Evolutionary conservation across 2,888 invertebrate genomes (phyloP).

Genomic region (Leptinotarsa rubiginosa): DNA sequence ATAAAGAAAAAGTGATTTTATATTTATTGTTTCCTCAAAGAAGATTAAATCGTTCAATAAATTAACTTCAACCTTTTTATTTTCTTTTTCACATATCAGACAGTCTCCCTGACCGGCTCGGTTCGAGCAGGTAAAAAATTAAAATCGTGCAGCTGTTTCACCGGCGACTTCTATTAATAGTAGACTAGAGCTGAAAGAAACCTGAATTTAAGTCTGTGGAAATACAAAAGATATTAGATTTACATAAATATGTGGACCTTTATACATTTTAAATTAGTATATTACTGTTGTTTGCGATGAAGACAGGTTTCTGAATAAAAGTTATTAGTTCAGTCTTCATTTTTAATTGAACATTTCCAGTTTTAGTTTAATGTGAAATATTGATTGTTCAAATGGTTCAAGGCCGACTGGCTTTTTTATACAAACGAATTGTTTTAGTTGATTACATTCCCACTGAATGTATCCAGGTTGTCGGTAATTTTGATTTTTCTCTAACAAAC

Average conservation of each 20-base stretch:
- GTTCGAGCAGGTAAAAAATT: constrained; percentile 20
- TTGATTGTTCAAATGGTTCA: too few species aligned
- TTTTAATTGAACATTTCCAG: too few species aligned
- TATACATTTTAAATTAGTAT: constrained; percentile 23
- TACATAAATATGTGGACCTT: constrained; percentile 41
- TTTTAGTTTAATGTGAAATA: too few species aligned
- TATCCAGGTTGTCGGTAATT: too few species aligned
- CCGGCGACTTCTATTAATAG: constrained; percentile 7
- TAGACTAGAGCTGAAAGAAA: constrained; percentile 23
- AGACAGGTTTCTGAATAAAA: not conserved
- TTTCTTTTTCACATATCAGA: constrained; percentile 32
- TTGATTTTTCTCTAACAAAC: too few species aligned
- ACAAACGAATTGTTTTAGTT: too few species aligned
- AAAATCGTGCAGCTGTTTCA: constrained; percentile 16
- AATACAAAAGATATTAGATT: constrained; percentile 24
- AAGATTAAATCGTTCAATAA: constrained; percentile 44
- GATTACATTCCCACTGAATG: too few species aligned
- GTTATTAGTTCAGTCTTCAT: too few species aligned
- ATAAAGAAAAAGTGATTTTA: not conserved
- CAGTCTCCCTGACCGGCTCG: constrained; percentile 21
- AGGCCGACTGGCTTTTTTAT: too few species aligned
- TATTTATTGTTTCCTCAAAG: constrained; percentile 37
- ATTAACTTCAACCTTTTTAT: constrained; percentile 41
- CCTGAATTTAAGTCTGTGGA: not conserved
- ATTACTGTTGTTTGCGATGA: not conserved